Base-by-base conservation (phyloP, 2,113 vertebrate species). In the Cyphotilapia sp. region DNA sequence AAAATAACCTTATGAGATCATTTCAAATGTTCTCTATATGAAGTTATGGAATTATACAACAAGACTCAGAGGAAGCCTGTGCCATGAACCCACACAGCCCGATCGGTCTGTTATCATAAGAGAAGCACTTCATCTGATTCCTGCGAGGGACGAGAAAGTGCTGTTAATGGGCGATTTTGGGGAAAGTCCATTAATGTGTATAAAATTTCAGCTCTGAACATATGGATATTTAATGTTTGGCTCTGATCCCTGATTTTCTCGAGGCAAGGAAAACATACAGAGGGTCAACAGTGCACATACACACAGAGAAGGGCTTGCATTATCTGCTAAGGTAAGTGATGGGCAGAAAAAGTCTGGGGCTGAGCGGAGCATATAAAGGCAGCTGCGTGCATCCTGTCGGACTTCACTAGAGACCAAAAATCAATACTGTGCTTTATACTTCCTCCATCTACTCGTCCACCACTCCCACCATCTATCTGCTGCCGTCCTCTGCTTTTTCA, bases 361-460 rank as follows among this genome's bases (percentile, higher is more conserved):
- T 74, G 87, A 89, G 86, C 86, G 12, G 88, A 81, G 86, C 85
- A 29, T 61, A 88, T 38, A 59, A 85, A 76, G 87, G 89, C 87
- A 90, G 89, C 90, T n/a, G 47, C 2, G 56, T 22, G 81, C 93
- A 90, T 93, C 89, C 93, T 91, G 92, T 85, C 66, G 4, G 89
- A 90, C 93, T 91, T 86, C 86, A 90, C 89, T 93, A 83, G 88
- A 95, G 94, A 94, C 78, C 83, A 80, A 83, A 94, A 95, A 96
- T 96, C 95, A 94, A 95, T 96, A 94, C 69, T 29, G 85, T 5
- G 88, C 89, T 95, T 93, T 89, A 92, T 91, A 90, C 92, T 94
- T 92, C 93, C 94, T 94, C 88, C 89, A 88, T 94, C 90, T 81
- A 80, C 85, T 59, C 66, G 16, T 93, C 87, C 87, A 81, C 81